Evolutionary conservation across 2,113 vertebrate species (phyloP), one percentile per base, ranked within the genome.

Genomic region (Cyprinus carpio): DNA sequence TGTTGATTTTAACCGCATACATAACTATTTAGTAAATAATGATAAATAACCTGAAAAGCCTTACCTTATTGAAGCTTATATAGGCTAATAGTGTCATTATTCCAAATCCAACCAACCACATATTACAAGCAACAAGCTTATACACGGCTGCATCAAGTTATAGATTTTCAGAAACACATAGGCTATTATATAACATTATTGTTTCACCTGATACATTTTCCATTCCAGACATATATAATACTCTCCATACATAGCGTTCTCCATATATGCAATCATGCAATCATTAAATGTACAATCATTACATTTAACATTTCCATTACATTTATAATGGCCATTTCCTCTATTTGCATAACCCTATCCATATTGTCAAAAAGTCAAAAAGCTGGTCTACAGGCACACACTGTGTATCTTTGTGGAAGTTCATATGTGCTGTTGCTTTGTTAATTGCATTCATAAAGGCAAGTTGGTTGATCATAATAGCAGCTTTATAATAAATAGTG

Each of bases 391-490:
- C 23, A 58, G 46, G 49, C 67, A 83, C 29, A 83, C 27, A 25
- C 37, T 51, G 54, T 81, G 37, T 12, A 13, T 84, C 7, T 51
- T 29, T 34, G 65, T 43, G n/a, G 9, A 49, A 20, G 27, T 46
- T 81, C 37, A 75, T 37, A 67, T 86, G 87, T 88, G 82, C 78
- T 84, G 82, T 78, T 67, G 60, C 86, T 88, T 74, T 87, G 64
- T 86, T 78, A 77, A 82, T 82, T 85, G 78, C 83, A 86, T 84
- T 60, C 20, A 82, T 82, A 82, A 88, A 88, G 87, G 85, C 87
- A 88, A 82, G 71, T 78, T 85, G 82, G 87, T 86, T 84, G 75
- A 46, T 29, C 82, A 74, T 87, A 25, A 82, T 87, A 88, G 83
- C 87, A 88, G 85, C 85, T 87, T 85, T 77, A 81, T 69, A 82